phyloP scores from a whole-genome alignment of 1,140 invertebrate genomes.

The Andricus grossulariae region DNA sequence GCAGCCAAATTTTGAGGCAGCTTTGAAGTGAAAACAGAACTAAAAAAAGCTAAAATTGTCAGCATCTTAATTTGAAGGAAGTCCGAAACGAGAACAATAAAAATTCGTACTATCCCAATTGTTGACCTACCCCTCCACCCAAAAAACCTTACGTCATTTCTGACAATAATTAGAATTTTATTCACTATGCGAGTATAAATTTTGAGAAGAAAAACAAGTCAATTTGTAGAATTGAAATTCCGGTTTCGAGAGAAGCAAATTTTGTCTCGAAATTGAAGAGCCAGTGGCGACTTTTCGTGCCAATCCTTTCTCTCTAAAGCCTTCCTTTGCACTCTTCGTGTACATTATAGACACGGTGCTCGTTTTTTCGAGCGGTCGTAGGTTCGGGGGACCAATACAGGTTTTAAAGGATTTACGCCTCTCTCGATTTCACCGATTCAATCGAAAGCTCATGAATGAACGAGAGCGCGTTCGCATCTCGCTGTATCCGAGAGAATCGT shows the following conservation, averaged over 20 bases:
- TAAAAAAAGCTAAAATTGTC: too few species aligned
- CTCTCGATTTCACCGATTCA: constrained; percentile 56
- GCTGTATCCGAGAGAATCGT: constrained; percentile 51
- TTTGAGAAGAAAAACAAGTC: too few species aligned
- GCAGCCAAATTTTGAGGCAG: too few species aligned
- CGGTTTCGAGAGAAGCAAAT: background rate
- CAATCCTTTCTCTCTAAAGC: constrained; percentile 8
- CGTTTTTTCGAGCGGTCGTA: background rate
- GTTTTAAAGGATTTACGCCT: constrained; percentile 56
- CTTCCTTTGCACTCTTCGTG: constrained; percentile 18
- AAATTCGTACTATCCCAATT: too few species aligned
- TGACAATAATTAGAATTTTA: too few species aligned
- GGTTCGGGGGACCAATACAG: constrained; percentile 33
- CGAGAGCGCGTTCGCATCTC: constrained; percentile 52
- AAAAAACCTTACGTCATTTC: too few species aligned
- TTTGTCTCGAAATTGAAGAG: background rate
- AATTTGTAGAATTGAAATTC: background rate
- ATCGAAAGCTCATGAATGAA: constrained; percentile 66
- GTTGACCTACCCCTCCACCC: too few species aligned
- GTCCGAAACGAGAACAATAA: too few species aligned
- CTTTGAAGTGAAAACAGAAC: too few species aligned
- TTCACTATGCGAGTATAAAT: too few species aligned
- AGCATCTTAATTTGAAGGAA: too few species aligned
- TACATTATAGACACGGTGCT: background rate
- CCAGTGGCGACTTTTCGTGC: background rate